These are phyloP conservation scores for Botia almorhae DNA, from an alignment of 2,797 vertebrate genomes.

Conservation along the genomic window DNA sequence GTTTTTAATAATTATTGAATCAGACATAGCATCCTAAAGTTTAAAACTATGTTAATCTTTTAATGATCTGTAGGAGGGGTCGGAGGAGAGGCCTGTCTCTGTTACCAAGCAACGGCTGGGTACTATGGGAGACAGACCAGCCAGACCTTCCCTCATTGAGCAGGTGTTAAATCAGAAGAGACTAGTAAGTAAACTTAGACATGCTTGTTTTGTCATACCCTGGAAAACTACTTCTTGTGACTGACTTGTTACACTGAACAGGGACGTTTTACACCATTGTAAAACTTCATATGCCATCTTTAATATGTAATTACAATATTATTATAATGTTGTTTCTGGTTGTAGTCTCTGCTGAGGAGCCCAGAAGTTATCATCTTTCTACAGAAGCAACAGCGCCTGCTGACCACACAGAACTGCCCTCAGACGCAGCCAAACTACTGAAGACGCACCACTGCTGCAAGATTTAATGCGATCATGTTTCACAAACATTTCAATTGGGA, in stretches of 20 bases:
- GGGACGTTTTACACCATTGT: too few relatives aligned
- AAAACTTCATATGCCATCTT: too few relatives aligned
- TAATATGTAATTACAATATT: too few relatives aligned
- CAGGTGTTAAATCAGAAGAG: conserved; percentile 98
- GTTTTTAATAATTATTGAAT: too few relatives aligned
- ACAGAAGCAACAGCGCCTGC: conserved; percentile 91
- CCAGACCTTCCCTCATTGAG: conserved; percentile 93
- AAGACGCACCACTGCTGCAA: conserved; percentile 6
- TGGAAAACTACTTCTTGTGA: too few relatives aligned
- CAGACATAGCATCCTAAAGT: too few relatives aligned
- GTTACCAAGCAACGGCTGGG: conserved; percentile 92
- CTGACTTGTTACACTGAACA: too few relatives aligned
- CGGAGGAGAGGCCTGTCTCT: conserved; percentile 88
- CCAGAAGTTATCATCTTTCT: conserved; percentile 95
- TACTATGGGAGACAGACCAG: conserved; percentile 88
- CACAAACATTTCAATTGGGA: neutral
- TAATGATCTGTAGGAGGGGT: conserved; percentile 79
- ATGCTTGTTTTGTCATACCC: neutral
- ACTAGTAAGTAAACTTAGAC: conserved; percentile 75
- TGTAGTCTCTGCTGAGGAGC: conserved; percentile 92
- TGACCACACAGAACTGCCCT: conserved; percentile 86
- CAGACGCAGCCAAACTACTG: conserved; percentile 87
- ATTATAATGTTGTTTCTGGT: conserved; percentile 5
- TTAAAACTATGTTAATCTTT: neutral
- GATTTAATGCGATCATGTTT: neutral